Evolutionary conservation across 2,113 vertebrate species (phyloP).

Genomic region (Zosterops borbonicus): DNA sequence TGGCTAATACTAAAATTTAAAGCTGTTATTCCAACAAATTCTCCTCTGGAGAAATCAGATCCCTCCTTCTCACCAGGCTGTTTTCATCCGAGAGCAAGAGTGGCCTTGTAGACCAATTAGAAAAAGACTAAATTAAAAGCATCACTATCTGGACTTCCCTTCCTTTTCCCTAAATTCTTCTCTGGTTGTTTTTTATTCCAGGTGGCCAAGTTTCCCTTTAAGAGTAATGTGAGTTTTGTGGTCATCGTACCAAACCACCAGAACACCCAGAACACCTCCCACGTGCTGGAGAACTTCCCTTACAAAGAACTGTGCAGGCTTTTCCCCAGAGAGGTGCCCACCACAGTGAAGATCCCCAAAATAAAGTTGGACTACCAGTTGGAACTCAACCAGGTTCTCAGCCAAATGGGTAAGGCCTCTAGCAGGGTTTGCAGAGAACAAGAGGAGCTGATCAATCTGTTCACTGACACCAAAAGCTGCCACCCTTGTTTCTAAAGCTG

Average conservation of each 20-base stretch:
- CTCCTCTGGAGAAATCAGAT: background rate
- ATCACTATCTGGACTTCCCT: background rate
- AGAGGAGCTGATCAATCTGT: conserved; percentile 17
- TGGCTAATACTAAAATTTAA: background rate
- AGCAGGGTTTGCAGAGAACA: background rate
- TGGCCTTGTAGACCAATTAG: background rate
- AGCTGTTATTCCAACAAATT: background rate
- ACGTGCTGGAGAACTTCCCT: conserved; percentile 78
- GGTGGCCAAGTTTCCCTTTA: conserved; percentile 91
- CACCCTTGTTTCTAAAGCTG: conserved; percentile 51
- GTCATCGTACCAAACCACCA: conserved; percentile 80
- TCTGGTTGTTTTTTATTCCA: conserved; percentile 52
- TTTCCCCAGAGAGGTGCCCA: conserved; percentile 78
- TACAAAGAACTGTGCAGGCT: conserved; percentile 76
- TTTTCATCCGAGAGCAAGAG: background rate
- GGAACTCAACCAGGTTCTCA: conserved; percentile 83
- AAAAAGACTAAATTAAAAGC: background rate
- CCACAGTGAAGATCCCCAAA: conserved; percentile 88
- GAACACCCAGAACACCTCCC: conserved; percentile 75
- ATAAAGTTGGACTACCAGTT: conserved; percentile 83
- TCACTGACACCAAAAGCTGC: background rate
- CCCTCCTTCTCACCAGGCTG: background rate
- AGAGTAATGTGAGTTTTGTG: conserved; percentile 85
- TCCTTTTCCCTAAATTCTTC: background rate
- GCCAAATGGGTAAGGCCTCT: conserved; percentile 83